Percentiles rank a stretch among this genome's conserved stretches.
Conservation (phyloP, 2,888 invertebrate species). For the Arge pagana region DNA sequence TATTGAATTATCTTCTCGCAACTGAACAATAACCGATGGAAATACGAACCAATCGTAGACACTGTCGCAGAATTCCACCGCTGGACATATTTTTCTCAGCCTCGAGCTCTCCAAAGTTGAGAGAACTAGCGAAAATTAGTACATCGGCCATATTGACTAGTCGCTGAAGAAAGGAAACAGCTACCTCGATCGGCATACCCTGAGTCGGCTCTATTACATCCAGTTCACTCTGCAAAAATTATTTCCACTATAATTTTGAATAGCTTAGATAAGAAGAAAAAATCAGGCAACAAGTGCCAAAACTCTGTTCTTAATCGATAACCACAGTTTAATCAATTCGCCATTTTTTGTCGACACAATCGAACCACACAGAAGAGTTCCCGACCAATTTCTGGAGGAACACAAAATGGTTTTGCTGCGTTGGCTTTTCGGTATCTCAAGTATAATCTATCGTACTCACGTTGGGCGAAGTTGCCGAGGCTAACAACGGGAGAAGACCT, state of each 20-base stretch:
- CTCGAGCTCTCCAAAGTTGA: constrained; percentile 97
- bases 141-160: constrained; percentile 99
- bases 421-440: too few relatives aligned
- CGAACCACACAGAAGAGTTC: too few relatives aligned
- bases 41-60: constrained; percentile 82
- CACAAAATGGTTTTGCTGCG: too few relatives aligned
- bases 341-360: too few relatives aligned
- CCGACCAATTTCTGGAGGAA: too few relatives aligned
- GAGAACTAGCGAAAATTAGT: constrained; percentile 95
- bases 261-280: not conserved
- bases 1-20: too few relatives aligned
- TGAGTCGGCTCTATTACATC: constrained; percentile 98
- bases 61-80: constrained; percentile 97
- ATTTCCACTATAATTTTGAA: constrained; percentile 1
- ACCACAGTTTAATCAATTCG: too few relatives aligned
- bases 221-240: constrained; percentile 82
- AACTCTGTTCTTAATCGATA: too few relatives aligned
- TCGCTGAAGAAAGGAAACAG: constrained; percentile 96
- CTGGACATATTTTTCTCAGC: constrained; percentile 99
- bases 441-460: too few relatives aligned
- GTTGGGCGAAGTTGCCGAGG: constrained; percentile 98
- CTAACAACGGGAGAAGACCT: constrained; percentile 92
- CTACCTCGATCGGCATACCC: constrained; percentile 97
- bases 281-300: constrained; percentile 13
- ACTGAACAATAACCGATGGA: too few relatives aligned